Conservation (phyloP, 2,797 vertebrate species). For the Pangasius mekongensis region DNA sequence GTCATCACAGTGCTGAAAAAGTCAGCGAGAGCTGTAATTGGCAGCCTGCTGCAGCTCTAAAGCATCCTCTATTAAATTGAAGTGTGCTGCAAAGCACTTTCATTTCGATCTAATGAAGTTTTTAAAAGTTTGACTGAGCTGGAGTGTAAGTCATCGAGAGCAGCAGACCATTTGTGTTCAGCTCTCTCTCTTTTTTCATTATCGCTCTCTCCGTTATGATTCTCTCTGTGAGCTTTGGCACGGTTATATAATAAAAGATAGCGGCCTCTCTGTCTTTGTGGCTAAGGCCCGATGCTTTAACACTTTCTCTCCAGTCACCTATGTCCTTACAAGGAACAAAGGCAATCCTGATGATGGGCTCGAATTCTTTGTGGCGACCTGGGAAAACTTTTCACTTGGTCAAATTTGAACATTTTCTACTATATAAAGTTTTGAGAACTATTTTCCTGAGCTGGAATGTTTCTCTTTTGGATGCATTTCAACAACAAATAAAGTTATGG, state of each 20-base stretch:
- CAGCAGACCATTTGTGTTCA: constrained; percentile 52
- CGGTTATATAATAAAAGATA: constrained; percentile 46
- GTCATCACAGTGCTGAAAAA: constrained; percentile 74
- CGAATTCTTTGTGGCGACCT: not conserved
- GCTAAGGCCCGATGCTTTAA: constrained; percentile 32
- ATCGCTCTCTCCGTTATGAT: constrained; percentile 43
- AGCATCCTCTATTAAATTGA: constrained; percentile 78
- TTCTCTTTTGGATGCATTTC: not conserved
- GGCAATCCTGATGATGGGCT: not conserved
- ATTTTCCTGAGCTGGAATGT: not conserved
- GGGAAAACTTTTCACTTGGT: not conserved
- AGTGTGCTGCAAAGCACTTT: constrained; percentile 74
- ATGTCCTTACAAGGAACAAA: constrained; percentile 23
- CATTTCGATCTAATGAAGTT: constrained; percentile 83
- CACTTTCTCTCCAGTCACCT: constrained; percentile 33
- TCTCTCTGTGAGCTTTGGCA: constrained; percentile 46
- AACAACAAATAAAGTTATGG: not conserved
- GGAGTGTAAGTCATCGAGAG: constrained; percentile 65
- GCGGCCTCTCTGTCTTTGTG: constrained; percentile 33
- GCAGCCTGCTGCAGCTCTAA: constrained; percentile 74
- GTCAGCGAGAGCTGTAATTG: constrained; percentile 76
- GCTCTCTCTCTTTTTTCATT: constrained; percentile 43
- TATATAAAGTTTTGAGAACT: not conserved
- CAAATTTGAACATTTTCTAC: not conserved
- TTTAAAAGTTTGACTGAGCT: constrained; percentile 77